Percentiles rank a stretch among this genome's conserved stretches.
Evolutionary conservation across 2,797 vertebrate genomes (phyloP).

Genomic region (Hippoglossus hippoglossus): DNA sequence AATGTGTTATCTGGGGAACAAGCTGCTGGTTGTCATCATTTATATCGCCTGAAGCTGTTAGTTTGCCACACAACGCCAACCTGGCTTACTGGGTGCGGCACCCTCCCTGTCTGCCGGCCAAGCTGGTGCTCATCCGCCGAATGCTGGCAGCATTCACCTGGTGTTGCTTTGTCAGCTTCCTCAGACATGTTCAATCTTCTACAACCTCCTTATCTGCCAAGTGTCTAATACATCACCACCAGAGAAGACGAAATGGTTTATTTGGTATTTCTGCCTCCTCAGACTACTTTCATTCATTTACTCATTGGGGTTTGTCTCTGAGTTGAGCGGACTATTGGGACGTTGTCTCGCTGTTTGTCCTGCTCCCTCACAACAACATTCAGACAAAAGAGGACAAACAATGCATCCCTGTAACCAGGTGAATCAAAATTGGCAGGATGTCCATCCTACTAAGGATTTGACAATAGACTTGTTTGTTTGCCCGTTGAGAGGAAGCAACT

Average conservation of each 20-base stretch:
- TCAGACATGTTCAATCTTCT: conserved; percentile 21
- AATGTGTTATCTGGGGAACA: too few species aligned
- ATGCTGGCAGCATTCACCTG: conserved; percentile 18
- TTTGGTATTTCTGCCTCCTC: conserved; percentile 10
- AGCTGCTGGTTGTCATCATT: conserved; percentile 34
- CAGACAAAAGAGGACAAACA: conserved; percentile 42
- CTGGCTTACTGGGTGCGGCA: conserved; percentile 35
- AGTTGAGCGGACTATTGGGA: conserved; percentile 32
- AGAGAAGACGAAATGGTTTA: conserved; percentile 3
- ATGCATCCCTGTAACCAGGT: conserved; percentile 35
- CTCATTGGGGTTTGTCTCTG: conserved; percentile 21
- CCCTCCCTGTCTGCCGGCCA: conserved; percentile 16
- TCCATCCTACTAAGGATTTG: conserved; percentile 43
- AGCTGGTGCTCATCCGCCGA: conserved; percentile 36
- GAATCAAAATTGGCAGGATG: conserved; percentile 53
- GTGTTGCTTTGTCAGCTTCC: conserved; percentile 42
- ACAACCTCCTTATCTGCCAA: neutral
- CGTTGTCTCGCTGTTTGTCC: conserved; percentile 60
- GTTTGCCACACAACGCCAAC: conserved; percentile 28
- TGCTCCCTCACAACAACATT: conserved; percentile 25
- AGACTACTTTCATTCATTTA: neutral
- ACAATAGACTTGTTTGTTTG: conserved; percentile 53
- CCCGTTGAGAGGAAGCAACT: conserved; percentile 46
- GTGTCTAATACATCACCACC: neutral
- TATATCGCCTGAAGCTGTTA: conserved; percentile 43